These are phyloP conservation scores for Felis chaus DNA, from an alignment of 2,113 vertebrate genomes.

Conservation along the genomic window DNA sequence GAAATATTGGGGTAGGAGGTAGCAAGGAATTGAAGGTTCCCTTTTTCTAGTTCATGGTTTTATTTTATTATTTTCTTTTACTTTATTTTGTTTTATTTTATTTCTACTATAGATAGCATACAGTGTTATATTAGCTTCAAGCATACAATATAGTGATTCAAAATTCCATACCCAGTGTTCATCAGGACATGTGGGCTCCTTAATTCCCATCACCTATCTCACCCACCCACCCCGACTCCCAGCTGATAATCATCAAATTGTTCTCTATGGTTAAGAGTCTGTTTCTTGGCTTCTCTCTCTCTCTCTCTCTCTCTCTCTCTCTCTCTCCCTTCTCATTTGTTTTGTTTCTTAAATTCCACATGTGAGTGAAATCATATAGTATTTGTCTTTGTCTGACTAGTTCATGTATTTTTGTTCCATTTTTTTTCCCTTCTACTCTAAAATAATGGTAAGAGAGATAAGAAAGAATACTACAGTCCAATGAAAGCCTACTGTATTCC, in stretches of 20 bases:
- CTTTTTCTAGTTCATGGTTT: background rate
- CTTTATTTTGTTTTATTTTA: background rate
- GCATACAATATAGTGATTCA: background rate
- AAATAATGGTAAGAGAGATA: background rate
- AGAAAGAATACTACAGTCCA: background rate
- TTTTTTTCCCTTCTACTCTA: background rate
- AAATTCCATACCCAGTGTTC: background rate
- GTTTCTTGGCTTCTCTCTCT: background rate
- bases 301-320: background rate
- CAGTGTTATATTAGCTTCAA: background rate
- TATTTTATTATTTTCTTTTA: background rate
- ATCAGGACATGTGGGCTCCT: background rate
- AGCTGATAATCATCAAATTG: background rate
- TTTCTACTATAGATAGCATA: background rate
- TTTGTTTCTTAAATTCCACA: background rate
- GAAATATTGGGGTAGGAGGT: fast-evolving
- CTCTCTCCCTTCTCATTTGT: background rate
- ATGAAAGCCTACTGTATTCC: background rate
- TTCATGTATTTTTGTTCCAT: background rate
- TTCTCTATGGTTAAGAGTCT: background rate
- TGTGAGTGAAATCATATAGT: background rate
- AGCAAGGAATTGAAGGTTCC: background rate
- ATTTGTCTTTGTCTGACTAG: background rate
- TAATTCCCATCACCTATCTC: background rate
- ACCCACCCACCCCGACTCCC: background rate